Evolutionary conservation across 1,140 invertebrate species (phyloP).

Genomic region (Saccostrea echinata): DNA sequence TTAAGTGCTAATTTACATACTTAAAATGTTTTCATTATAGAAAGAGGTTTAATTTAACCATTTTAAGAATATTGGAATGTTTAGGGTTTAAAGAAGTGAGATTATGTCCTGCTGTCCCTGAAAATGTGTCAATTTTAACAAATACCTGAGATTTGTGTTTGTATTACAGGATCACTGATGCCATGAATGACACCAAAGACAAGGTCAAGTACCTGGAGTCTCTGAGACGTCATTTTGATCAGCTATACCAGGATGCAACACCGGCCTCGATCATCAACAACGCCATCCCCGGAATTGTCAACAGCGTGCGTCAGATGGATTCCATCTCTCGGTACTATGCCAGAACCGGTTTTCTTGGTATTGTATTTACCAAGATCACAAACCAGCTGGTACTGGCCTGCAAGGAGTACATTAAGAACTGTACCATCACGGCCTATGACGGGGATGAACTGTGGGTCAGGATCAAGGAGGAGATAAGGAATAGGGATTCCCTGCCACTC

Average conservation of each 20-base stretch:
- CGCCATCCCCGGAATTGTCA: slow-evolving; percentile 76
- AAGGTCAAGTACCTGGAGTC: slow-evolving; percentile 80
- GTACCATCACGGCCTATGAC: slow-evolving; percentile 72
- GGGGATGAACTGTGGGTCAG: slow-evolving; percentile 75
- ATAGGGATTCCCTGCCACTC: slow-evolving; percentile 59
- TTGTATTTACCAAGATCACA: slow-evolving; percentile 78
- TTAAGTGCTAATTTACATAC: too few relatives aligned
- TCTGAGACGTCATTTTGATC: slow-evolving; percentile 75
- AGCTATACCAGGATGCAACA: slow-evolving; percentile 76
- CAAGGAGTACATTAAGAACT: slow-evolving; percentile 78
- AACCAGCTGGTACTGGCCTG: slow-evolving; percentile 79
- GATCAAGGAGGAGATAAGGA: slow-evolving; percentile 72
- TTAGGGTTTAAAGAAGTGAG: not conserved
- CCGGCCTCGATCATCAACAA: slow-evolving; percentile 75
- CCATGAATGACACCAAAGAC: slow-evolving; percentile 80
- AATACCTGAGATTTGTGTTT: slow-evolving; percentile 1
- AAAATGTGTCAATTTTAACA: not conserved
- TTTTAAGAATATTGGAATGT: not conserved
- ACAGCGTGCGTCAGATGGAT: slow-evolving; percentile 78
- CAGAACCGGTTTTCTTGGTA: slow-evolving; percentile 77
- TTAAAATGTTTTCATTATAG: too few relatives aligned
- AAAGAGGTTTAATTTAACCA: too few relatives aligned
- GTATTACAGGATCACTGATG: slow-evolving; percentile 78
- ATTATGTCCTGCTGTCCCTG: not conserved
- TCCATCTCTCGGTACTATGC: slow-evolving; percentile 79